Evolutionary conservation across 2,113 vertebrate species (phyloP).

Genomic region (Alces alces): DNA sequence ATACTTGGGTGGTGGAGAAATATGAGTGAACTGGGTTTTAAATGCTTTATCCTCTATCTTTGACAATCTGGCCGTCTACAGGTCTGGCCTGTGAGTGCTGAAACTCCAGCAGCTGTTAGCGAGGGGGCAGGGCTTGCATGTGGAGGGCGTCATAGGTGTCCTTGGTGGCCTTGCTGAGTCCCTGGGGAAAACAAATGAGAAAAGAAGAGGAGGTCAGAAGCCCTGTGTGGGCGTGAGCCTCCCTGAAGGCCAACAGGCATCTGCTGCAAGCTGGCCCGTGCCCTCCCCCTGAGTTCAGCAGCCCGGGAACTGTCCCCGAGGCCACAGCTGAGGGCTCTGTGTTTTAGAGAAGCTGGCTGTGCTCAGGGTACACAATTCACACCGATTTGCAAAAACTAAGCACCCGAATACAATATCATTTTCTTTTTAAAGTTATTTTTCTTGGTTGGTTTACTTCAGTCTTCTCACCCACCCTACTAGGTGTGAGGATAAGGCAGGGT

Average conservation of each 20-base stretch:
- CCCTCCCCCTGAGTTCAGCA: not conserved
- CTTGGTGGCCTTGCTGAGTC: constrained; percentile 86
- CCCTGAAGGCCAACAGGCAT: not conserved
- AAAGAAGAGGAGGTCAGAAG: not conserved
- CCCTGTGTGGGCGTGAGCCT: accelerated
- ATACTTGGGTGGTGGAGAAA: not conserved
- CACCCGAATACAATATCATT: not conserved
- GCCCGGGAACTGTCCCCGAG: accelerated
- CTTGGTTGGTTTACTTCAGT: not conserved
- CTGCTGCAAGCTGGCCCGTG: accelerated
- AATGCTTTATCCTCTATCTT: not conserved
- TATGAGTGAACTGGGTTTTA: not conserved
- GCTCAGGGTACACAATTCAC: not conserved
- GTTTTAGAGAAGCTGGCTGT: not conserved
- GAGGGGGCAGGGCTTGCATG: constrained; percentile 84
- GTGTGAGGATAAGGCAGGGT: not conserved
- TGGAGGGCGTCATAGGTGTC: constrained; percentile 93
- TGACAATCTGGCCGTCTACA: not conserved
- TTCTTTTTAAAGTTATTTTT: not conserved
- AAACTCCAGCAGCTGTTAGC: constrained; percentile 43
- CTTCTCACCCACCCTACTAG: not conserved
- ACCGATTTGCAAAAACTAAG: not conserved
- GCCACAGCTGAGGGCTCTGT: not conserved
- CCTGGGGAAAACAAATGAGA: constrained; percentile 78
- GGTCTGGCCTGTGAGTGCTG: not conserved